phyloP scores from a whole-genome alignment of 1,140 invertebrate species.

The Caligus rogercresseyi region DNA sequence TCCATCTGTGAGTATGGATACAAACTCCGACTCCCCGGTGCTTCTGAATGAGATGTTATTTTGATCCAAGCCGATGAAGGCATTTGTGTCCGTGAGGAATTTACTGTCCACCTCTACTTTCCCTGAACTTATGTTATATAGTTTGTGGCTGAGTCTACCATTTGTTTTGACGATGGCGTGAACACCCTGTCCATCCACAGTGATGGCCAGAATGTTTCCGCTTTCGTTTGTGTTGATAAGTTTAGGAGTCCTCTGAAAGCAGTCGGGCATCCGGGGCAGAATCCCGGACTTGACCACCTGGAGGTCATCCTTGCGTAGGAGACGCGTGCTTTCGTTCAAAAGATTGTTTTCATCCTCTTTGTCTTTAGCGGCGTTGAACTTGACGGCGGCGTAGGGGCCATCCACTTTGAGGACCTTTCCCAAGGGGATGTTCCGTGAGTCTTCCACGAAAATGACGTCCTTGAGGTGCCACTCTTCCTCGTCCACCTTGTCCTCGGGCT shows the following conservation, averaged over 20 bases:
- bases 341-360: constrained; percentile 38
- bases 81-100: constrained; percentile 65
- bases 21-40: constrained; percentile 61
- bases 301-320: constrained; percentile 84
- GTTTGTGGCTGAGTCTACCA: constrained; percentile 55
- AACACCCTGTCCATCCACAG: constrained; percentile 53
- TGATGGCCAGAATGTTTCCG: constrained; percentile 59
- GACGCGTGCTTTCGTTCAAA: constrained; percentile 65
- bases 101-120: constrained; percentile 69
- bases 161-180: constrained; percentile 63
- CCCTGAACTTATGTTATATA: constrained; percentile 68
- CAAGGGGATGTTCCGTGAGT: constrained; percentile 78
- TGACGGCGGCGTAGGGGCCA: constrained; percentile 81
- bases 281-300: constrained; percentile 62
- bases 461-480: constrained; percentile 77
- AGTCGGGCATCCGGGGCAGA: constrained; percentile 70
- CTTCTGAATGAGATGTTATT: constrained; percentile 51
- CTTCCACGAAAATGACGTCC: constrained; percentile 93
- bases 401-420: constrained; percentile 75
- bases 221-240: constrained; percentile 48
- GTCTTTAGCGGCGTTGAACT: constrained; percentile 46
- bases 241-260: constrained; percentile 75
- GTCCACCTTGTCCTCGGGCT: constrained; percentile 44
- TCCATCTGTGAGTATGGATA: constrained; percentile 73
- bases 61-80: constrained; percentile 58